phyloP scores from a whole-genome alignment of 1,140 invertebrate species.

The Druon quercuslanigerum region DNA sequence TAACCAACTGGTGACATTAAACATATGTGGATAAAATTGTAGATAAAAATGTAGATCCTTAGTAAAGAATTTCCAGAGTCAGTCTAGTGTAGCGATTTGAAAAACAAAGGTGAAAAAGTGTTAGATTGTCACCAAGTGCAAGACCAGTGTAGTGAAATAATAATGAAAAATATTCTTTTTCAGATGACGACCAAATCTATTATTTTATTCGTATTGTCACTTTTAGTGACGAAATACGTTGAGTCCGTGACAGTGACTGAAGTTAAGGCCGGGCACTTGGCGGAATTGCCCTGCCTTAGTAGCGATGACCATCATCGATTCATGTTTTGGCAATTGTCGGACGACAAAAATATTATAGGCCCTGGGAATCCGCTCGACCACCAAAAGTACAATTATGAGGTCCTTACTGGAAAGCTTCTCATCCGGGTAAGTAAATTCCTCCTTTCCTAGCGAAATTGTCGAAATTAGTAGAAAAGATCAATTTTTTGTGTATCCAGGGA shows the following conservation, averaged over 20 bases:
- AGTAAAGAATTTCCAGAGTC: not conserved
- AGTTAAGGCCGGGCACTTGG: constrained; percentile 78
- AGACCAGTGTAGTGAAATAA: no score
- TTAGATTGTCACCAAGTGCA: not conserved
- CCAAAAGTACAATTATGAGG: constrained; percentile 83
- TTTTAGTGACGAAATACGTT: constrained; percentile 47
- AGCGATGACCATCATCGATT: constrained; percentile 82
- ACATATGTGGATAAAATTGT: constrained; percentile 4
- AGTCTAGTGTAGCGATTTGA: not conserved
- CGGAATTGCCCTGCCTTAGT: constrained; percentile 79
- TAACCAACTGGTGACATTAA: constrained; percentile 34
- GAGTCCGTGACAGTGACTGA: constrained; percentile 70
- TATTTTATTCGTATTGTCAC: constrained; percentile 52
- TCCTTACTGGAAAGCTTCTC: constrained; percentile 79
- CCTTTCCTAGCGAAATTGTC: constrained; percentile 18
- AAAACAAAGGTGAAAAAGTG: not conserved
- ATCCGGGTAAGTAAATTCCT: constrained; percentile 77
- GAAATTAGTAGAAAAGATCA: constrained; percentile 37
- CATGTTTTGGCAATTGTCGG: constrained; percentile 81
- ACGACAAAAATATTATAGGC: constrained; percentile 77
- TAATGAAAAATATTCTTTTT: constrained; percentile 38
- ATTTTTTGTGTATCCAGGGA: constrained; percentile 70
- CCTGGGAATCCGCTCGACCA: constrained; percentile 79
- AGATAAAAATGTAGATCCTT: not conserved
- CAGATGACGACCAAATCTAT: constrained; percentile 58